Percentiles rank a stretch among this genome's conserved stretches.
phyloP scores from a whole-genome alignment of 2,797 vertebrate species.

The Phataginus tetradactyla region DNA sequence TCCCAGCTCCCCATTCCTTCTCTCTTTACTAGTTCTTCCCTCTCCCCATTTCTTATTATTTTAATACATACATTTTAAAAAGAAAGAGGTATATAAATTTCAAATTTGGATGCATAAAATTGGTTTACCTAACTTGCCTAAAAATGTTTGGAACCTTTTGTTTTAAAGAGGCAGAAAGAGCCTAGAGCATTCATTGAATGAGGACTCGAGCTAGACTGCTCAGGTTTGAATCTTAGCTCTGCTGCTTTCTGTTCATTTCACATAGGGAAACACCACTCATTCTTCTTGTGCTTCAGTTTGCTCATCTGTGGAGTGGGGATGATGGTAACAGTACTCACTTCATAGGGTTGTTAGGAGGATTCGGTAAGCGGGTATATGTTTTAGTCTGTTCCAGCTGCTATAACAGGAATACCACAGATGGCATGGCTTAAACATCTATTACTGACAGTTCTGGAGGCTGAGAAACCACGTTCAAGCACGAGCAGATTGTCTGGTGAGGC shows the following conservation, averaged over 20 bases:
- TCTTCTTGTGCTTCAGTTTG: not conserved
- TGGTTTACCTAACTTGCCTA: not conserved
- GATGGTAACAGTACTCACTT: not conserved
- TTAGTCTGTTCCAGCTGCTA: not conserved
- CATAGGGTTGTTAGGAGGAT: not conserved
- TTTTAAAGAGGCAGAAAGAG: not conserved
- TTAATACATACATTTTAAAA: conserved; percentile 25
- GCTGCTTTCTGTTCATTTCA: not conserved
- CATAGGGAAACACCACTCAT: not conserved
- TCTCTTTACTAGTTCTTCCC: not conserved
- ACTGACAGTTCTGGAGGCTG: not conserved
- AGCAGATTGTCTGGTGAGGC: not conserved
- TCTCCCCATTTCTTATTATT: not conserved
- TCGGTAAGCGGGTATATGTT: not conserved
- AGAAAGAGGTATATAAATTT: not conserved
- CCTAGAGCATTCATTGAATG: not conserved
- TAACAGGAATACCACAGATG: not conserved
- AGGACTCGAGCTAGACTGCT: not conserved
- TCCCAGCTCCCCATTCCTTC: not conserved
- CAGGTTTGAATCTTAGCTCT: not conserved
- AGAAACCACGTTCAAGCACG: not conserved
- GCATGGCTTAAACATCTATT: not conserved
- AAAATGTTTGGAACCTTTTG: not conserved
- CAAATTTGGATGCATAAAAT: not conserved
- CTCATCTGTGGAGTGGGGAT: not conserved